Base-by-base conservation (phyloP, 2,113 vertebrate genomes). In the Tylochromis polylepis region DNA sequence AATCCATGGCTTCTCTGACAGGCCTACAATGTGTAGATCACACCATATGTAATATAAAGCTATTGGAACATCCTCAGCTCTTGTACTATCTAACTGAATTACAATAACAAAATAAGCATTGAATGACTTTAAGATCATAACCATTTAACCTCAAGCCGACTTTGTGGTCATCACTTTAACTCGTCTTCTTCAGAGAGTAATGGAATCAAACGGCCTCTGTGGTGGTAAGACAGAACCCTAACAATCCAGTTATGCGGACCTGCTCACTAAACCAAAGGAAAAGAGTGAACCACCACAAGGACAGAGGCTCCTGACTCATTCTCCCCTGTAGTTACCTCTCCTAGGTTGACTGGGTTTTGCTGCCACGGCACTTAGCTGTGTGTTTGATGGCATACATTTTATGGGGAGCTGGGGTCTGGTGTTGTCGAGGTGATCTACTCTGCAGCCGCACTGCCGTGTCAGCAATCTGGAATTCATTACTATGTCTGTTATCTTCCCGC, bases 401-500 rank as follows among this genome's bases (percentile, higher is more conserved):
- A 92, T 94, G 84, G 86, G 91, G 84, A 89, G 84, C 87, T 67
- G 91, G 83, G 92, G 91, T 86, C 88, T 77, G 94, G 90, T 57
- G 90, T 92, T 93, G 95, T 95, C 89, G 87, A 92, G 91, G 94
- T 94, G 94, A 95, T 95, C 92, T 95, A 92, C 95, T 88, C 82
- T 67, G 53, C 89, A 89, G 94, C 93, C 88, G 16, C 27, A 87
- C 82, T 87, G 93, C 92, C 91, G 77, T 83, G 96, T 97, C 96
- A 97, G 95, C 96, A 96, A 96, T 96, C 96, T 97, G 97, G 97
- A 97, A 97, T 97, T 97, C 96, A 96, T 96, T 96, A 96, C 82
- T 82, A 94, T 89, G 96, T 96, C 96, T 96, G 96, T 96, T 97
- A 97, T 97, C 97, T 97, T 96, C 97, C 93, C 85, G 85, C 89